Base-by-base conservation (phyloP, 2,113 vertebrate species). In the Caranx ignobilis region DNA sequence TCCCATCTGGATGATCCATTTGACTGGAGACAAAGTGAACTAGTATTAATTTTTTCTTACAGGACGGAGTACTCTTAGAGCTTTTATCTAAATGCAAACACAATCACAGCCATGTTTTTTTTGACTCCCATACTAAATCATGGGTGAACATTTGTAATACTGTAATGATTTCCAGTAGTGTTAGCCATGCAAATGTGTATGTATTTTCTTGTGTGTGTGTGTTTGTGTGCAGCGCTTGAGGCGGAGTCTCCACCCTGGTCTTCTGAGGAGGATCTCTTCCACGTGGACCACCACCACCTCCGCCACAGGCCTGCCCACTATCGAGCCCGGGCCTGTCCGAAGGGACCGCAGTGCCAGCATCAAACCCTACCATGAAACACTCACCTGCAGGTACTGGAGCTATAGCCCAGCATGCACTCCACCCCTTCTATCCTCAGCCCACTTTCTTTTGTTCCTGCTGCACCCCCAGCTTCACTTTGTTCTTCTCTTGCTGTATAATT, bases 211-310 rank as follows among this genome's bases (percentile, higher is more conserved):
- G 16, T 72, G 9, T 72, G 6, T 75, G 47, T 82, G 32, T 81
- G 19, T 74, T 35, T 69, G 32, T 47, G 86, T 69, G 55, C 88
- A 99, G 97, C 97, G 97, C 84, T 92, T 97, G 43, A 95, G 98
- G 80, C 96, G 95, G 11, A 98, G 95, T 93, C 94, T 99, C 74
- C 97, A 97, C 21, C 96, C 97, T 0, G 97, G 96, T 39, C 94
- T 99, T 62, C 79, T 98, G 81, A 95, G 98, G 82, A 91, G 97
- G 61, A 96, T 98, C 81, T 99, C 98, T 0, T 99, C 98, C 15
- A 97, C 98, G 0, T 99, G 98, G 98, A 99, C 98, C 41, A 99
- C 98, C 32, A 99, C 98, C 84, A 99, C 98, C 11, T 99, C 98
- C 1, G 98, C 98, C 84, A 99, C 98, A 5, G 98, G 98, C 26